A percentile compares a stretch with the other conserved stretches of the same genome.
phyloP scores from a whole-genome alignment of 2,888 invertebrate genomes.

The Lottia gigantea region DNA sequence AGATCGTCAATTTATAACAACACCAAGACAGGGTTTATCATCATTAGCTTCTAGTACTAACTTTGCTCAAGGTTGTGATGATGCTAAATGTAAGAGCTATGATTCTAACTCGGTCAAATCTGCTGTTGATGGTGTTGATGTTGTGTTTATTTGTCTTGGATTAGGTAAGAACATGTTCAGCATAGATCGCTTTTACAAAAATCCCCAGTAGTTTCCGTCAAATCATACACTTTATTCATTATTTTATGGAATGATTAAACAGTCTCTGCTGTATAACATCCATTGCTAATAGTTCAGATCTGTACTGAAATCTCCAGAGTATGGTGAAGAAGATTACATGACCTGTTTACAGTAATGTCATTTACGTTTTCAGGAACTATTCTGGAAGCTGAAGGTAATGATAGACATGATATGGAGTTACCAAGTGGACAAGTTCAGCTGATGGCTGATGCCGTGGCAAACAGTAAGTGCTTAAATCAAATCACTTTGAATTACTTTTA shows the following conservation, averaged over 20 bases:
- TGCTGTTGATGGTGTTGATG: constrained; percentile 46
- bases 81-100: constrained; percentile 49
- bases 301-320: too few relatives aligned
- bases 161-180: constrained; percentile 40
- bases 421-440: constrained; percentile 28
- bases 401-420: neutral
- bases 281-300: too few relatives aligned
- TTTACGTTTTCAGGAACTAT: neutral
- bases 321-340: too few relatives aligned
- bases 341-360: too few relatives aligned
- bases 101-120: constrained; percentile 32
- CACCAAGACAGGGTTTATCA: constrained; percentile 50
- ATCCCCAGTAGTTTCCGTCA: too few relatives aligned
- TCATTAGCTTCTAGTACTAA: constrained; percentile 35
- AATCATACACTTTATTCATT: too few relatives aligned
- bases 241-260: too few relatives aligned
- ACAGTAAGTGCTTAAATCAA: constrained; percentile 14
- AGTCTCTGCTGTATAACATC: too few relatives aligned
- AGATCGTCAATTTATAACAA: constrained; percentile 44
- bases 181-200: too few relatives aligned
- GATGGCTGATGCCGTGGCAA: constrained; percentile 45
- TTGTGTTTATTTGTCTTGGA: constrained; percentile 60
- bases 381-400: neutral
- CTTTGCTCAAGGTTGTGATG: constrained; percentile 49
- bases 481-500: too few relatives aligned